Conservation (phyloP, 1,140 invertebrate genomes). For the Leguminivora glycinivorella region DNA sequence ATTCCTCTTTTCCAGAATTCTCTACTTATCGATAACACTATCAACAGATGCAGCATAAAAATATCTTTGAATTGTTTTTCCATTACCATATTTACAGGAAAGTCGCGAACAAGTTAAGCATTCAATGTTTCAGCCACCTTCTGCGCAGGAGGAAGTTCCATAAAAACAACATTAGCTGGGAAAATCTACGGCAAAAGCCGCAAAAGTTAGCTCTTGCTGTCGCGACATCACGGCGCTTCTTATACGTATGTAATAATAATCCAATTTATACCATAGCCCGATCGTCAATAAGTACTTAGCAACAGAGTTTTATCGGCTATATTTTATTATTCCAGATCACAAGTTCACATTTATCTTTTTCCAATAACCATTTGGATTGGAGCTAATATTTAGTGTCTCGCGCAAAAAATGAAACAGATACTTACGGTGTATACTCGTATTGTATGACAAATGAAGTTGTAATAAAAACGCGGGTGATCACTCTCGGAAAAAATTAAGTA, state of each 20-base stretch:
- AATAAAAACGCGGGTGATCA: background rate
- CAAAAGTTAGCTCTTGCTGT: background rate
- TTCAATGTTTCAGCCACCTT: no score
- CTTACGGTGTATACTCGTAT: constrained; percentile 16
- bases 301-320: constrained; percentile 19
- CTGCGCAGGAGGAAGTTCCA: no score
- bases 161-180: no score
- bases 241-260: background rate
- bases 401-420: constrained; percentile 10
- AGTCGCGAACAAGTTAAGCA: no score
- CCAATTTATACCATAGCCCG: background rate
- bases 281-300: constrained; percentile 16
- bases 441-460: constrained; percentile 25
- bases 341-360: constrained; percentile 32
- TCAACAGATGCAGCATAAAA: no score
- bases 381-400: constrained; percentile 32
- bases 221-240: background rate
- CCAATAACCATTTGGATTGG: constrained; percentile 33
- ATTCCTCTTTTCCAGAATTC: no score
- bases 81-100: no score
- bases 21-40: no score
- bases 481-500: no score
- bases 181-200: no score
- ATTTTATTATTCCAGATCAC: constrained; percentile 24
- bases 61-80: no score